Evolutionary conservation across 30 jellyfish, hydroid and myxozoan genomes (phyloP).

Genomic region (Aurelia sp.): DNA sequence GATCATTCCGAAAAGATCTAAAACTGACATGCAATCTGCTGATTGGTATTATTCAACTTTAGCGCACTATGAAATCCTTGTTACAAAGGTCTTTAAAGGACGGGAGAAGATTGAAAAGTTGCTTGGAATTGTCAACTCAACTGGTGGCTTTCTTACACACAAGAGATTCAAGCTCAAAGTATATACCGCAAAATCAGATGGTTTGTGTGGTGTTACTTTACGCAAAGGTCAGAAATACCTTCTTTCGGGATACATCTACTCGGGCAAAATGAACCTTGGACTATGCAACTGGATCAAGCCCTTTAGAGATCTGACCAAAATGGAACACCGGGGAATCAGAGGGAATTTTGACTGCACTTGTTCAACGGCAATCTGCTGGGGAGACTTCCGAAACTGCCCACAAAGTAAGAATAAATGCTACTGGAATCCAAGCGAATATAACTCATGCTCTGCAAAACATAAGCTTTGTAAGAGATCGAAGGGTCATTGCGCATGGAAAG

Average conservation of each 20-base stretch:
- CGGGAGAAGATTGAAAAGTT: constrained; percentile 10
- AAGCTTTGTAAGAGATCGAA: too few species aligned
- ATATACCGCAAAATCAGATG: constrained; percentile 8
- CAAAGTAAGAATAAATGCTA: too few species aligned
- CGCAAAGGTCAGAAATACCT: constrained; percentile 35
- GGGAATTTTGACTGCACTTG: constrained; percentile 61
- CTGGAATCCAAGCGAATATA: too few species aligned
- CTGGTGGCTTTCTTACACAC: not conserved
- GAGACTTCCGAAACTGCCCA: too few species aligned
- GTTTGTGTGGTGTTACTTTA: constrained; percentile 26
- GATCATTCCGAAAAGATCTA: constrained; percentile 1
- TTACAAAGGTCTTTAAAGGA: constrained; percentile 33
- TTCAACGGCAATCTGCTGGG: constrained; percentile 7
- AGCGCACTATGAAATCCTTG: constrained; percentile 31
- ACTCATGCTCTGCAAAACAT: too few species aligned
- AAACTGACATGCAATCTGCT: not conserved
- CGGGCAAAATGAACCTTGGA: constrained; percentile 20
- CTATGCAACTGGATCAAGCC: constrained; percentile 24
- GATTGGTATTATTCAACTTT: not conserved
- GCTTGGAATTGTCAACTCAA: constrained; percentile 21
- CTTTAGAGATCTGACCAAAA: constrained; percentile 16
- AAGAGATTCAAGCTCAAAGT: constrained; percentile 22
- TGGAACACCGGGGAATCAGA: constrained; percentile 34
- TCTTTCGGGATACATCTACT: constrained; percentile 29
- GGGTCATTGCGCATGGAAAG: too few species aligned